These are phyloP conservation scores for Actinostola sp. DNA, from an alignment of 92 coral and sea anemone species.

Conservation along the genomic window DNA sequence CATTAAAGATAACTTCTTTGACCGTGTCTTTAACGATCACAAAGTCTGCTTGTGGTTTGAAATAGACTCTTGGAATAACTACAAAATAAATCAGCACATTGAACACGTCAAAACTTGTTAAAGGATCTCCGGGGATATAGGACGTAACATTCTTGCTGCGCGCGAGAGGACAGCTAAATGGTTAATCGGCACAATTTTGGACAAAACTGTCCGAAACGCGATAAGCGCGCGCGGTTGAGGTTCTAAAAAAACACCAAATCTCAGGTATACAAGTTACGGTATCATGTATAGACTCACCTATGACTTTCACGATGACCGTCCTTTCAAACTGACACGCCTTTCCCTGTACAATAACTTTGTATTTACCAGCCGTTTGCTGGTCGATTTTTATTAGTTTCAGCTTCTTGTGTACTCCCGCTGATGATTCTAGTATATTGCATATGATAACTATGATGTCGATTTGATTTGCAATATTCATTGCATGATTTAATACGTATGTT, in stretches of 20 bases:
- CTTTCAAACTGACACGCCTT: conserved; percentile 79
- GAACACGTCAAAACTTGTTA: too few species aligned
- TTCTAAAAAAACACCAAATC: too few species aligned
- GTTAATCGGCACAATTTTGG: too few species aligned
- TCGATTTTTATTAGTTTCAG: conserved; percentile 77
- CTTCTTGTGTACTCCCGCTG: conserved; percentile 64
- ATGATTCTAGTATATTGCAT: conserved; percentile 25
- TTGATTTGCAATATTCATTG: too few species aligned
- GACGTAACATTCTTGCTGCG: too few species aligned
- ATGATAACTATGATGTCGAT: too few species aligned
- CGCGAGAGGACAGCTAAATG: too few species aligned
- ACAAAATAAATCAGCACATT: background rate
- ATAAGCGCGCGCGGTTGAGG: too few species aligned
- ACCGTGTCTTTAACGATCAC: conserved; percentile 63
- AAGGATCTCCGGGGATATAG: too few species aligned
- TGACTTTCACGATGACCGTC: conserved; percentile 63
- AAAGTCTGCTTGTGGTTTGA: conserved; percentile 65
- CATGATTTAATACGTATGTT: too few species aligned
- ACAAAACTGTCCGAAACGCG: too few species aligned
- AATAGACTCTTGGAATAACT: conserved; percentile 79
- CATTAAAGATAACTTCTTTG: conserved; percentile 59
- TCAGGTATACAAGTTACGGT: too few species aligned
- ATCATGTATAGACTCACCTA: conserved; percentile 73
- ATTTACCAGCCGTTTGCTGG: conserved; percentile 62
- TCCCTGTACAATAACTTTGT: conserved; percentile 72